Base-by-base conservation (phyloP, 1,140 invertebrate genomes). In the Pararge aegeria region DNA sequence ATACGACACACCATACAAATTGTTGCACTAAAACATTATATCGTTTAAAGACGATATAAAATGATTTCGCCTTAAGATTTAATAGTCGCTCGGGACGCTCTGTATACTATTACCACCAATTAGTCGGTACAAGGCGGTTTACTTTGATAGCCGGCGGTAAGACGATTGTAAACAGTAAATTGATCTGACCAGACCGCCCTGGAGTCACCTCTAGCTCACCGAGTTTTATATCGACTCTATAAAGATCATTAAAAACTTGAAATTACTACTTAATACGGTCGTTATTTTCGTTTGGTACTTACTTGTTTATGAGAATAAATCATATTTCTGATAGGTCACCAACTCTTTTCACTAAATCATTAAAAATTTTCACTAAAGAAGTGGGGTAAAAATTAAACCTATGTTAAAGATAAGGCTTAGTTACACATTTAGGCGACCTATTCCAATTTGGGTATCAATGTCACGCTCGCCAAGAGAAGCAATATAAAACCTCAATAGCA, bases 61-160 rank as follows among this genome's bases (percentile, higher is more conserved):
- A 55, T 67, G 53, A 66, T 66, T 73, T 75, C 34, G 58, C 54
- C 52, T 66, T 61, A 64, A 68, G 62, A 61, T 69, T 70, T 64
- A 70, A 72, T 75, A 61, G 69, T 55, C 59, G 56, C 52, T 57
- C 55, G 58, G 54, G 21, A 59, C 46, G 65, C 58, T 64, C 55
- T 63, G 70, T 77, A 69, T 77, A 69, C 69, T 77, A 80, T 84
- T 84, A 83, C 77, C 64, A 80, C 72, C 76, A 87, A 85, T 85
- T 87, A 87, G 75, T 70, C 52, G 55, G 66, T 59, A 60, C 58
- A 61, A 68, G 69, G 75, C 75, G 71, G 78, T 70, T 66, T 73
- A 66, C 80, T 83, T 87, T 85, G 80, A 84, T 79, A 68, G 63
- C 61, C 64, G 52, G 55, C 61, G 67, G 66, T 68, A 78, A 79